Evolutionary conservation across 2,797 vertebrate genomes (phyloP), one percentile per base, ranked within the genome.

Genomic region (Pipistrellus pipistrellus): DNA sequence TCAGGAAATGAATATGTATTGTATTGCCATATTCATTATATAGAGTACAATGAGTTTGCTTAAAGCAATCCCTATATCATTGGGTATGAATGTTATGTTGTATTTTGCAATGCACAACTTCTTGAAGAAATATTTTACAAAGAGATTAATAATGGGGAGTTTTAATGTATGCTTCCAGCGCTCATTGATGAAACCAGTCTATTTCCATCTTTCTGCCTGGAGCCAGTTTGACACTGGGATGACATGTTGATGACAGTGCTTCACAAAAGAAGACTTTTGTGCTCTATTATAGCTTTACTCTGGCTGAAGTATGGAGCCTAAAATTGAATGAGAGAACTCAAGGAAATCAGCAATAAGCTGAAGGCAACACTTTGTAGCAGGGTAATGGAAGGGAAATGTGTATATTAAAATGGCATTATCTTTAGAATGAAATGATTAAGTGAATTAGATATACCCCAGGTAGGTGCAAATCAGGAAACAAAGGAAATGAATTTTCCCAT

Each of bases 1-100:
- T 91, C 89, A 87, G 48, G 51, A 95, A 92, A 87, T 94, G 95
- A 94, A 92, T 95, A 91, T 93, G 83, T 93, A 94, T 95, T 96
- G 92, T 80, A 93, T 87, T 68, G 77, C 86, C 48, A 32, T 38
- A 86, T 72, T 95, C 90, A 95, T 94, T 93, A 96, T 55, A 69
- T n/a, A 71, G 15, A 96, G 32, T 53, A 85, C 88, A 88, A 85
- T 69, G 66, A 87, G 62, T 94, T 93, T 88, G 80, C 96, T 95
- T 85, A 92, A 93, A 96, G 85, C 66, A 81, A 92, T 85, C 57
- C 32, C 35, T 92, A 2, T 68, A 85, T 90, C 46, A 51, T 32
- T 91, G 71, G 55, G 69, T 82, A 71, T 51, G 68, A 69, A 84
- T n/a, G 51, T 41, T 93, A 81, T 77, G 88, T 75, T 87, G 30